A percentile compares a stretch with the other conserved stretches of the same genome.
Conservation (phyloP, 53 echinoderm and acorn worm species). For the Zoroaster sp. region DNA sequence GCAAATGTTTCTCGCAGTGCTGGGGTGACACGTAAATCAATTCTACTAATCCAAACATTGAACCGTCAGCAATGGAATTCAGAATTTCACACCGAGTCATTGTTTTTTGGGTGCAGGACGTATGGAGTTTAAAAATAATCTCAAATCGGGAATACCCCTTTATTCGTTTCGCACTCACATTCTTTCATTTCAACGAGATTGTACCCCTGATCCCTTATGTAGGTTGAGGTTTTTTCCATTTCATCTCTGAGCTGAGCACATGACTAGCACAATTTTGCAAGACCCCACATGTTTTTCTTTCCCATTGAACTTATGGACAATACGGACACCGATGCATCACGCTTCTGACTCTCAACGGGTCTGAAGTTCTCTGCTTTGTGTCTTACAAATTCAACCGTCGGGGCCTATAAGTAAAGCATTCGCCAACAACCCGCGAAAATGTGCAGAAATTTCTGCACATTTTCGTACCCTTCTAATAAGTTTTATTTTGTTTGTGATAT, state of each 20-base stretch:
- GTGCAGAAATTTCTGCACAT: background rate
- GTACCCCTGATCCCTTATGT: constrained; percentile 7
- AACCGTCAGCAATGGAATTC: background rate
- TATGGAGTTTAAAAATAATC: background rate
- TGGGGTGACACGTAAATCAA: too few relatives aligned
- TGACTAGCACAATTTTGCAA: constrained; percentile 29
- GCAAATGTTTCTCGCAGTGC: too few relatives aligned
- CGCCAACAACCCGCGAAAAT: constrained; percentile 11
- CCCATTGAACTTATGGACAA: constrained; percentile 30
- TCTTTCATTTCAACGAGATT: constrained; percentile 24
- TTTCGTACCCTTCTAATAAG: background rate
- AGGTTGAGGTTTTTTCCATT: background rate
- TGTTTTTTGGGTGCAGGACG: background rate
- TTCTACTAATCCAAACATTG: constrained; percentile 45
- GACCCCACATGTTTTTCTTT: constrained; percentile 45
- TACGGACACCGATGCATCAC: background rate
- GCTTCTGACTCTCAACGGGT: constrained; percentile 29
- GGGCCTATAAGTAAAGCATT: constrained; percentile 59
- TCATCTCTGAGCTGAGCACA: background rate
- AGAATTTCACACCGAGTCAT: background rate
- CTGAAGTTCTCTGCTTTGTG: background rate
- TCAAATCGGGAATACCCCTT: background rate
- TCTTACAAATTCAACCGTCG: constrained; percentile 2
- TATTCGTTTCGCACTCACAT: constrained; percentile 5
- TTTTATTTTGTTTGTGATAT: constrained; percentile 41